Evolutionary conservation across 2,888 invertebrate genomes (phyloP), one percentile per base, ranked within the genome.

Genomic region (Phania funesta): DNA sequence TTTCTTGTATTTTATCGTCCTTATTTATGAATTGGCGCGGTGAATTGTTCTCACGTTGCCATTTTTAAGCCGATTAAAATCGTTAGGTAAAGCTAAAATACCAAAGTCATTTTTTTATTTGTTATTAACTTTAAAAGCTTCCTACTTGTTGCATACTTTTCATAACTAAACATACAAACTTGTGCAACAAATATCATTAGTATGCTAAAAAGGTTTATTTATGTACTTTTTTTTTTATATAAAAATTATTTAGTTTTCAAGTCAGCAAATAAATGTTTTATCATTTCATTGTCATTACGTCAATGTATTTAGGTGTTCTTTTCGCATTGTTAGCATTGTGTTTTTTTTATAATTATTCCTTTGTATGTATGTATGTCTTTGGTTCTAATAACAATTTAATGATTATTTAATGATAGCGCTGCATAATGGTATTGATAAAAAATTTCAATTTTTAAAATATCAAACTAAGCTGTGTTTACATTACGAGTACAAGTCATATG

Each of bases 211-310:
- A 46, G n/a, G 74, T 44, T 48, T 68, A 32, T 41, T 29, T n/a
- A n/a, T n/a, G n/a, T n/a, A n/a, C n/a, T 29, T 68, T 26, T 67
- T 29, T 20, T 20, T 29, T 46, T 70, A 50, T 64, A 58, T 58
- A 58, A 70, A 16, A 74, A 56, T 50, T 50, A 50, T 68, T 73
- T 62, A 22, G 64, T 50, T 77, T 65, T 67, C 50, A 35, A 65
- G 20, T 64, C 48, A 64, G 70, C 56, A 67, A 44, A 73, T 46
- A 26, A 11, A 48, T 73, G 46, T 74, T 68, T 76, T 65, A 71
- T 62, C n/a, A 56, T 65, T 70, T 78, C 82, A 82, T 78, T 82
- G 82, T 74, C 78, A 70, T 46, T 74, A 41, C 74, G 74, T 82
- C 82, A 82, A 74, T 78, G 58, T 22, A 64, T 71, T 78, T 71